Evolutionary conservation across 2,113 vertebrate genomes (phyloP).

Genomic region (Rhinogobius similis): DNA sequence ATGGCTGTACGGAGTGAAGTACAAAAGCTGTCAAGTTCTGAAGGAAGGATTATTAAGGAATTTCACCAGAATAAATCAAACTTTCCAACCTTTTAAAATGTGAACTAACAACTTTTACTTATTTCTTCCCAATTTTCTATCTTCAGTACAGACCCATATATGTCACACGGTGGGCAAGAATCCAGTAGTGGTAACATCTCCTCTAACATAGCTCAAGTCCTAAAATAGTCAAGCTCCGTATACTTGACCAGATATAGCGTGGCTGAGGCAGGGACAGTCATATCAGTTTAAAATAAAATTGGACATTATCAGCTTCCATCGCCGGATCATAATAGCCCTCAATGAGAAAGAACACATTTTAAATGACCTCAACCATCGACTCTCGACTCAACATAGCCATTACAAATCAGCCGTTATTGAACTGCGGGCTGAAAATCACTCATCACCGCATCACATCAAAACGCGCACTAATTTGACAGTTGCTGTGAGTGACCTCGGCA

Average conservation of each 20-base stretch:
- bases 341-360: conserved; percentile 38
- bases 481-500: conserved; percentile 68
- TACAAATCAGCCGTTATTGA: conserved; percentile 69
- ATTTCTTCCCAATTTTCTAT: no score
- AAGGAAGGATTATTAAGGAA: no score
- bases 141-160: no score
- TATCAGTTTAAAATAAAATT: conserved; percentile 40
- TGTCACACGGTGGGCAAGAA: background rate
- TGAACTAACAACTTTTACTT: no score
- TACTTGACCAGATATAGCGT: conserved; percentile 4
- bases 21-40: no score
- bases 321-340: conserved; percentile 24
- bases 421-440: conserved; percentile 53
- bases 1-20: no score
- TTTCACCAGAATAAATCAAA: background rate
- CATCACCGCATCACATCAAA: conserved; percentile 67
- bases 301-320: conserved; percentile 19
- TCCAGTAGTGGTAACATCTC: background rate
- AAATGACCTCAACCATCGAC: conserved; percentile 56
- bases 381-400: conserved; percentile 55
- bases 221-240: background rate
- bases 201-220: background rate
- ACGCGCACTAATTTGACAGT: conserved; percentile 69
- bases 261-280: background rate
- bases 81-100: no score